Evolutionary conservation across 2,797 vertebrate genomes (phyloP).

Genomic region (Sebastes matsubarae): DNA sequence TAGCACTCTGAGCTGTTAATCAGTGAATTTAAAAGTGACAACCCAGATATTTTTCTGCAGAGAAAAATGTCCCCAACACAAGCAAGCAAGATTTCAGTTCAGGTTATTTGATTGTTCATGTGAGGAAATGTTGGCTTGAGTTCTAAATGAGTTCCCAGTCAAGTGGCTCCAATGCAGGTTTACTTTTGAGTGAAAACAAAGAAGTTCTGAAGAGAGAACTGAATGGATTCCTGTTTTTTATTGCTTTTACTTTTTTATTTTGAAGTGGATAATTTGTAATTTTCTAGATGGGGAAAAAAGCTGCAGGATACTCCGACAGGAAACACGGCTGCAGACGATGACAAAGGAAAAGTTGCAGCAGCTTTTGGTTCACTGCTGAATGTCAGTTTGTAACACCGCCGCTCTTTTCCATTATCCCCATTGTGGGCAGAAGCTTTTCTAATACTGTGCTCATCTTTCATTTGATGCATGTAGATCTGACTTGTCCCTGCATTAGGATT

Average conservation of each 20-base stretch:
- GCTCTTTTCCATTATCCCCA: background rate
- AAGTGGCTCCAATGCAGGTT: background rate
- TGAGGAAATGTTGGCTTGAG: background rate
- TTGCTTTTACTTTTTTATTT: background rate
- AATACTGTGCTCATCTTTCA: slow-evolving; percentile 14
- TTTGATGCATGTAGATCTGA: slow-evolving; percentile 38
- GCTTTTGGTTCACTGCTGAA: slow-evolving; percentile 2
- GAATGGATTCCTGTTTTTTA: background rate
- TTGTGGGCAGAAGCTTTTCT: slow-evolving; percentile 8
- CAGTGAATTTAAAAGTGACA: background rate
- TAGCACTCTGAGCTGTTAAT: background rate
- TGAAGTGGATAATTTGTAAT: background rate
- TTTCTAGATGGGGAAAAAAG: background rate
- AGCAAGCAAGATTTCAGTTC: background rate
- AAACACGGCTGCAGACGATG: background rate
- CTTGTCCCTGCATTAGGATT: slow-evolving; percentile 44
- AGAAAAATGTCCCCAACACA: background rate
- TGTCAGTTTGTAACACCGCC: slow-evolving; percentile 1
- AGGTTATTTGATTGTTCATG: background rate
- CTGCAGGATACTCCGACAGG: background rate
- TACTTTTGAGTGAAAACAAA: background rate
- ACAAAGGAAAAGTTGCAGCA: background rate
- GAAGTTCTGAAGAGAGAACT: background rate
- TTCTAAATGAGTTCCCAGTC: background rate
- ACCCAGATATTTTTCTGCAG: background rate